phyloP scores from a whole-genome alignment of 2,797 vertebrate species.

The Tokudaia tokunoshimensis region DNA sequence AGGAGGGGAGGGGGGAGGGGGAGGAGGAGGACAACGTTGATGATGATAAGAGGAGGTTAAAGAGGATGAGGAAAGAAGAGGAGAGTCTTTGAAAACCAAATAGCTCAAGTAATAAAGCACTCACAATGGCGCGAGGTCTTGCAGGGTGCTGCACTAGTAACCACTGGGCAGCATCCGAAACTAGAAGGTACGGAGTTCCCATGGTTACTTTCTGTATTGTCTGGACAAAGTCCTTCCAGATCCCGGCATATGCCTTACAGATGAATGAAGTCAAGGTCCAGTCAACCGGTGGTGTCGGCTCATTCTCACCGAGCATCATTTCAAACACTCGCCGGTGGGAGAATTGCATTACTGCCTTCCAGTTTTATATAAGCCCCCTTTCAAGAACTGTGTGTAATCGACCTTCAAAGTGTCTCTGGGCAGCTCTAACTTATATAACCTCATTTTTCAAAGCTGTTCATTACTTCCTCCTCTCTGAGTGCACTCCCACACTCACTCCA shows the following conservation, averaged over 20 bases:
- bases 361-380: constrained; percentile 84
- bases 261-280: constrained; percentile 9
- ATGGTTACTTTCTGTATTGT: constrained; percentile 31
- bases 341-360: constrained; percentile 78
- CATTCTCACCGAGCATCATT: constrained; percentile 77
- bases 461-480: constrained; percentile 75
- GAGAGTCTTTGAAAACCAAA: constrained; percentile 65
- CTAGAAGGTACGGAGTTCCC: constrained; percentile 62
- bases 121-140: neutral
- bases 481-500: constrained; percentile 50
- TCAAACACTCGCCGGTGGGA: constrained; percentile 72
- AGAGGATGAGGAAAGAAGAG: neutral
- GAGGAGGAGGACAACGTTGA: no score
- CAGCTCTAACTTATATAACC: constrained; percentile 82
- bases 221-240: constrained; percentile 60
- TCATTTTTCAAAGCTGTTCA: constrained; percentile 83
- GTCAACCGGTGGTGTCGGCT: constrained; percentile 43
- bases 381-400: constrained; percentile 81
- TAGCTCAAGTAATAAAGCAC: constrained; percentile 57
- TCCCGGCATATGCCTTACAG: constrained; percentile 53
- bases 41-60: neutral
- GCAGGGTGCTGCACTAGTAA: neutral
- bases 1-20: no score
- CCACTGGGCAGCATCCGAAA: constrained; percentile 15
- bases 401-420: constrained; percentile 80